Evolutionary conservation across 2,113 vertebrate genomes (phyloP), one percentile per base, ranked within the genome.

Genomic region (Oncorhynchus nerka): DNA sequence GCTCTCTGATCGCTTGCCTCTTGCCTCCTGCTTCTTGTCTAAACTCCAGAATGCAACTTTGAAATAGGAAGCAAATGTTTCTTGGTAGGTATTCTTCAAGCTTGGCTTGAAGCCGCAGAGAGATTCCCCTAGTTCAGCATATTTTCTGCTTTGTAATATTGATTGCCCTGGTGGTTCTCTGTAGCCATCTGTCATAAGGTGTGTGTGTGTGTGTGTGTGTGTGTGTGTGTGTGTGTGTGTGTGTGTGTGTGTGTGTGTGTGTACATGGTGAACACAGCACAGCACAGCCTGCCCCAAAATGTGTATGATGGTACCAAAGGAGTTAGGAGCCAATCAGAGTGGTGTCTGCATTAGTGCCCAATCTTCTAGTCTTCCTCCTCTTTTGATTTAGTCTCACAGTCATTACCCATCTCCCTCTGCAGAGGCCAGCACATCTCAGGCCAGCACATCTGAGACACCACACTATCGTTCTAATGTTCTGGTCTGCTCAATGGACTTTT

Each of bases 111-210:
- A 69, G 68, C 68, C n/a, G 19, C 16, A 9, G 34, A 48, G 45
- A 48, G 45, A 48, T 67, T 61, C 57, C n/a, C 16, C 59, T 77
- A 72, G 73, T 68, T 79, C 73, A 84, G 81, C 73, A 79, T 66
- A 79, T 86, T 75, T 73, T 9, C 20, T 22, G 15, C 68, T 74
- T 76, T 68, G 55, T 82, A 70, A 73, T 71, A 79, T 70, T 80
- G 73, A 83, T 81, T 78, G 77, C 77, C 85, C 75, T 80, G 73
- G 70, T 81, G 78, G 20, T 75, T 81, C 39, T 84, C 81, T 79
- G 77, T 73, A 84, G 69, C 87, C 85, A 83, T 88, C 83, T 87
- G 86, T 83, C 81, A 68, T 75, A 71, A 85, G 70, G 77, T 81
- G 74, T 75, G 24, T n/a, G 74, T 75, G 24, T n/a, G n/a, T 24